Evolutionary conservation across 2,113 vertebrate species (phyloP), one percentile per base, ranked within the genome.

Genomic region (Bolborhynchus lineola): DNA sequence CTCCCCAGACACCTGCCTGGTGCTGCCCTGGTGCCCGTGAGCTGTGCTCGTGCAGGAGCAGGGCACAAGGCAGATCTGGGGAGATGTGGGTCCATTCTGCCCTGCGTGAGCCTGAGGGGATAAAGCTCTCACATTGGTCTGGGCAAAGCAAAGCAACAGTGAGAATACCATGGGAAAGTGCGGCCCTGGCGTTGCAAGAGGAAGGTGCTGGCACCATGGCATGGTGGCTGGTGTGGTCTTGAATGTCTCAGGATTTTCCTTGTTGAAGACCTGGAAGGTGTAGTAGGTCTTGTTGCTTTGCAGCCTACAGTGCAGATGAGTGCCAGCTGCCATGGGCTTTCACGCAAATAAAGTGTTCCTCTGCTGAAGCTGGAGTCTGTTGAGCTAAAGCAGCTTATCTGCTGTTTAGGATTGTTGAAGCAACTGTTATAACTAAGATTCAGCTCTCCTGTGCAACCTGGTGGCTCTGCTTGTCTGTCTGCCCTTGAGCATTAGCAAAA

Each of bases 311-410:
- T 72, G 55, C 7, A 5, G 55, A 3, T 0, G 0, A 57, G n/a
- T 13, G 6, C 31, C 16, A 13, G 8, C 24, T 47, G 57, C 71
- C 0, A 0, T 0, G 2, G 31, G 60, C 19, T 65, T 91, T 65
- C 23, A 5, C 1, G 14, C 67, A 33, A 72, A 65, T 71, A 47
- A 29, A 42, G 9, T 0, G 0, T 15, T 37, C 13, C n/a, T 55
- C 19, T 9, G 10, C 42, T 13, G 35, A 29, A 55, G n/a, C 29
- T 11, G 41, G 44, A 74, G 64, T 13, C 53, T 77, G 72, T 13
- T 47, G 23, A 88, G 90, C 49, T 39, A 17, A 81, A 88, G 82
- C 80, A 63, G 68, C 91, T 97, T 95, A 92, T 88, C 82, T 53
- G 70, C 16, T 57, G 53, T 79, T 92, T 87, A n/a, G 55, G 10